Evolutionary conservation across 2,113 vertebrate species (phyloP), one percentile per base, ranked within the genome.

Genomic region (Spea bombifrons): DNA sequence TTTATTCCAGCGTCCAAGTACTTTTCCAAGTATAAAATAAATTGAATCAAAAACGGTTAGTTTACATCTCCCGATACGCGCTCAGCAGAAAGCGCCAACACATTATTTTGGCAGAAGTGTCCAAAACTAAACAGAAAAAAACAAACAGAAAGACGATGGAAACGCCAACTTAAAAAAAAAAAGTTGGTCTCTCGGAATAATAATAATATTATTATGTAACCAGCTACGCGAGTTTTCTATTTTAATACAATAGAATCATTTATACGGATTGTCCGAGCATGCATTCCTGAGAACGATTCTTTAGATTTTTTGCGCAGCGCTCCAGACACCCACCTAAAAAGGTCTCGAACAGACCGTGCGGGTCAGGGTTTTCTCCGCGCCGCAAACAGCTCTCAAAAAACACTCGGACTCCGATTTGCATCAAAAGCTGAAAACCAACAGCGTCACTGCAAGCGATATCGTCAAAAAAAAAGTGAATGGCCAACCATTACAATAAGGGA

Each of bases 141-240:
- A 59, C 45, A 59, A 48, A 74, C 12, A 0, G 46, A 73, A 61
- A 73, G 71, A 59, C 30, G 55, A 12, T 15, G 55, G 71, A n/a
- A 8, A 43, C 71, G 16, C 61, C 48, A n/a, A 15, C 46, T 57
- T 9, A 50, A 65, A 52, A 49, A 17, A 12, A 53, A 12, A 1
- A 53, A 7, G 50, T 12, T 13, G 8, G 61, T 30, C 61, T 4
- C 8, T 17, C 61, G 15, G 15, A 64, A 64, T 30, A 64, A 64
- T 64, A 9, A 4, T 16, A 64, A 64, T 0, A 9, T 16, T 1
- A 16, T 2, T 30, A 13, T 9, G 17, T 65, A 64, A 75, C 61
- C 75, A 57, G 66, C 75, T 68, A 76, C 57, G 65, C 57, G 75
- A 57, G 45, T 75, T 64, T 67, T 52, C 52, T n/a, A 68, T 67